phyloP scores from a whole-genome alignment of 2,888 invertebrate genomes.

The Tridacna gigas region DNA sequence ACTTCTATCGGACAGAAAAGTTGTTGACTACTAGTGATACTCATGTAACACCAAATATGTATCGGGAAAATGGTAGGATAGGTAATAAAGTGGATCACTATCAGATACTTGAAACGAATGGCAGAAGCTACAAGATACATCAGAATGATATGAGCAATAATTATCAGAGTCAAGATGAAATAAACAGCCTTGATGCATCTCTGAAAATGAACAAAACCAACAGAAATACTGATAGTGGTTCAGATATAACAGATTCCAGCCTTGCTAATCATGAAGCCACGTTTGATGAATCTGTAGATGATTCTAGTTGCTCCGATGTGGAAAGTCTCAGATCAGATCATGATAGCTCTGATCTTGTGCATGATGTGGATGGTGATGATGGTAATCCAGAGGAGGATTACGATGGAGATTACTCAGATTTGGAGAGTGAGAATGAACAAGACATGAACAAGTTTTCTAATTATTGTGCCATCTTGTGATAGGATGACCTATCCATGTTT shows the following conservation, averaged over 20 bases:
- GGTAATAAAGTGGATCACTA: constrained; percentile 4
- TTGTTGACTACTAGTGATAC: background rate
- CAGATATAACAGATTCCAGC: background rate
- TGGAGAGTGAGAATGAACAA: constrained; percentile 47
- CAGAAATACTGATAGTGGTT: background rate
- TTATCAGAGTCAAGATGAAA: background rate
- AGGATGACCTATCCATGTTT: background rate
- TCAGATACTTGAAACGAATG: constrained; percentile 12
- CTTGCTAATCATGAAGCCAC: background rate
- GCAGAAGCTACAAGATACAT: background rate
- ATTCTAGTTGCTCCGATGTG: background rate
- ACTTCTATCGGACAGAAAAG: constrained; percentile 10
- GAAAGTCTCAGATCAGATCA: constrained; percentile 6
- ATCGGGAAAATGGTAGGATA: constrained; percentile 8
- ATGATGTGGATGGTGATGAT: constrained; percentile 13
- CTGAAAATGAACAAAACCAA: too few relatives aligned
- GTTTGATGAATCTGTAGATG: background rate
- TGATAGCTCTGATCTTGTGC: constrained; percentile 33
- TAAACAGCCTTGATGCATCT: background rate
- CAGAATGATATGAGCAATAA: background rate
- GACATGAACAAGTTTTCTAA: background rate
- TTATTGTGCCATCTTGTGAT: constrained; percentile 38
- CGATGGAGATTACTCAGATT: constrained; percentile 57
- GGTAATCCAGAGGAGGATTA: constrained; percentile 49
- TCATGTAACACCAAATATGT: background rate